Conservation (phyloP, 2,797 vertebrate genomes). For the Masticophis lateralis region DNA sequence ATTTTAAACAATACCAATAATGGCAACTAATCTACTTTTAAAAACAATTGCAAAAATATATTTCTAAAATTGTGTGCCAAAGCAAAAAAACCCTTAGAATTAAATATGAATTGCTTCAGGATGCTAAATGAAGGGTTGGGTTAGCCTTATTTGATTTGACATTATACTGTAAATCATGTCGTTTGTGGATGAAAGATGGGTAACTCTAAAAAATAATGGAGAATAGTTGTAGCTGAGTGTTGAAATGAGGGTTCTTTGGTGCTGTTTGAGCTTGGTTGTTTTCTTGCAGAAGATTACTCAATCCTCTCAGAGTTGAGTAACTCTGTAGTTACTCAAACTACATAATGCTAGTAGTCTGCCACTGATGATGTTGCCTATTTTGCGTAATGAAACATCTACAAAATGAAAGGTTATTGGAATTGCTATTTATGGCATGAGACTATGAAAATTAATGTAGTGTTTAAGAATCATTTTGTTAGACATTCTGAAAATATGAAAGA, state of each 20-base stretch:
- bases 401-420: background rate
- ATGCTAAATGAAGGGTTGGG: background rate
- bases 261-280: background rate
- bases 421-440: background rate
- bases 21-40: background rate
- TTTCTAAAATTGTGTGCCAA: background rate
- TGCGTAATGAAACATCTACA: background rate
- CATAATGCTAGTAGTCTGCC: background rate
- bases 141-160: background rate
- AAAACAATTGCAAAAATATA: background rate
- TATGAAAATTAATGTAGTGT: background rate
- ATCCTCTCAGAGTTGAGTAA: no score
- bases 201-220: background rate
- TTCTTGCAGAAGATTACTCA: background rate
- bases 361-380: background rate
- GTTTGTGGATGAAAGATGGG: background rate
- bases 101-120: background rate
- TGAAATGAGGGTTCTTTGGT: background rate
- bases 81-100: background rate
- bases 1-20: background rate
- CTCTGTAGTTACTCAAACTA: background rate
- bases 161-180: background rate
- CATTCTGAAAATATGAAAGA: background rate
- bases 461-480: background rate
- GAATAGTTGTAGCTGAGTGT: background rate